Evolutionary conservation across 2,888 invertebrate genomes (phyloP).

Genomic region (Hemicrepidius hirtus): DNA sequence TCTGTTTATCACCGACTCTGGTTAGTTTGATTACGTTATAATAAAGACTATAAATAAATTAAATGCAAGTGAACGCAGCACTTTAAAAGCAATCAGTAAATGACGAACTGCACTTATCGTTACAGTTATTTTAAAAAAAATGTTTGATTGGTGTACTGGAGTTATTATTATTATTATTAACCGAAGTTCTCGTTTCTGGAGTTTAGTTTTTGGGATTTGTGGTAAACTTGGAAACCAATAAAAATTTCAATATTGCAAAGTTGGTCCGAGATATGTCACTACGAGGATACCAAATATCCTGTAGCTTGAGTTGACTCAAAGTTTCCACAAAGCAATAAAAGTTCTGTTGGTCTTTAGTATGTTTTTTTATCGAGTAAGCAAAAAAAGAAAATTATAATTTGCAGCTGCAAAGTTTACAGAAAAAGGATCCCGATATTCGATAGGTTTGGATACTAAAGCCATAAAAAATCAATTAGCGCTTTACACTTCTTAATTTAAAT

Average conservation of each 20-base stretch:
- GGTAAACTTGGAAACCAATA: background rate
- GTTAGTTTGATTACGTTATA: no score
- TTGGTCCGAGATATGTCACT: background rate
- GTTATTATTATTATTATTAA: no score
- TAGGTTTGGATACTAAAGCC: background rate
- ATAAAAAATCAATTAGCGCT: slow-evolving; percentile 17
- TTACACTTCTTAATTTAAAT: slow-evolving; percentile 26
- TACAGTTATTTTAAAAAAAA: no score
- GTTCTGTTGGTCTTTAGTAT: slow-evolving; percentile 4
- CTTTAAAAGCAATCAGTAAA: no score
- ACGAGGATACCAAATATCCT: slow-evolving; percentile 8
- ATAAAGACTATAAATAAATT: no score
- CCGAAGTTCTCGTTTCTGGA: no score
- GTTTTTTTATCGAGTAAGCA: slow-evolving; percentile 4
- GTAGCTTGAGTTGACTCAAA: slow-evolving; percentile 1
- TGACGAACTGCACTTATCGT: no score
- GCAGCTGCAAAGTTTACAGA: background rate
- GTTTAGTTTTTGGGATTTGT: background rate
- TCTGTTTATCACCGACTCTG: no score
- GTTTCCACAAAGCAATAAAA: slow-evolving; percentile 12
- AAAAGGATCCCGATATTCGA: background rate
- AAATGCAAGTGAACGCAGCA: no score
- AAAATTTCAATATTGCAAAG: slow-evolving; percentile 6
- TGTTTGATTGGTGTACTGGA: no score
- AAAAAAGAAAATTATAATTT: slow-evolving; percentile 1